A percentile compares a stretch with the other conserved stretches of the same genome.
These are phyloP conservation scores for Clivina fossor DNA, from an alignment of 2,888 invertebrate genomes.

Conservation along the genomic window DNA sequence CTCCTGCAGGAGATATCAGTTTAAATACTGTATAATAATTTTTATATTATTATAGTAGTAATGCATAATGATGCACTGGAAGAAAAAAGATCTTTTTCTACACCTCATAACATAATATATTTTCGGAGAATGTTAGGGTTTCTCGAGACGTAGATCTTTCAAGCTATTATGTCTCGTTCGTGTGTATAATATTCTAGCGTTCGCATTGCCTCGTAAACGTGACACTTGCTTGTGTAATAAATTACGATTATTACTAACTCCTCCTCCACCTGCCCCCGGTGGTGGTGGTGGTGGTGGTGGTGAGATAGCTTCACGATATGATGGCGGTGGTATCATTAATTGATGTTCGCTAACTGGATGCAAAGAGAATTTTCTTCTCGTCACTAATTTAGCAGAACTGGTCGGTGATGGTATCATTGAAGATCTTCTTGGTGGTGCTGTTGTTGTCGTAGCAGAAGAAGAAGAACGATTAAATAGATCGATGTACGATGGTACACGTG, in stretches of 20 bases:
- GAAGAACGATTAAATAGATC: slow-evolving; percentile 42
- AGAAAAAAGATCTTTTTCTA: too few species aligned
- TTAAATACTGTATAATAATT: too few species aligned
- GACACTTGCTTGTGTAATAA: slow-evolving; percentile 40
- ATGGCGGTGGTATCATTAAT: slow-evolving; percentile 52
- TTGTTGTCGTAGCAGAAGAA: neutral
- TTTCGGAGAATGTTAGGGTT: slow-evolving; percentile 32
- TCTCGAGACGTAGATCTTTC: slow-evolving; percentile 58
- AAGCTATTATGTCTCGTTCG: slow-evolving; percentile 52
- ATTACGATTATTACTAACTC: too few species aligned
- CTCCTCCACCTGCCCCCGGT: too few species aligned
- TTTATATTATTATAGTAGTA: too few species aligned
- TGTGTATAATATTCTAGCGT: slow-evolving; percentile 23
- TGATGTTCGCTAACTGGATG: slow-evolving; percentile 29
- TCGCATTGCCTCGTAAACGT: slow-evolving; percentile 35
- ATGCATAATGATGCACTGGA: too few species aligned
- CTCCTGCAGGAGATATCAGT: too few species aligned
- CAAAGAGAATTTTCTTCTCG: slow-evolving; percentile 32
- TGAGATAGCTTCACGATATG: slow-evolving; percentile 47
- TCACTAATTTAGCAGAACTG: neutral
- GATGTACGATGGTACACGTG: slow-evolving; percentile 55
- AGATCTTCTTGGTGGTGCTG: slow-evolving; percentile 41
- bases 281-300: slow-evolving; percentile 40
- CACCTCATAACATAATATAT: too few species aligned
- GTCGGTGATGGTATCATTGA: slow-evolving; percentile 45